Evolutionary conservation across 2,888 invertebrate species (phyloP), one percentile per base, ranked within the genome.

Genomic region (Germaria angustata): DNA sequence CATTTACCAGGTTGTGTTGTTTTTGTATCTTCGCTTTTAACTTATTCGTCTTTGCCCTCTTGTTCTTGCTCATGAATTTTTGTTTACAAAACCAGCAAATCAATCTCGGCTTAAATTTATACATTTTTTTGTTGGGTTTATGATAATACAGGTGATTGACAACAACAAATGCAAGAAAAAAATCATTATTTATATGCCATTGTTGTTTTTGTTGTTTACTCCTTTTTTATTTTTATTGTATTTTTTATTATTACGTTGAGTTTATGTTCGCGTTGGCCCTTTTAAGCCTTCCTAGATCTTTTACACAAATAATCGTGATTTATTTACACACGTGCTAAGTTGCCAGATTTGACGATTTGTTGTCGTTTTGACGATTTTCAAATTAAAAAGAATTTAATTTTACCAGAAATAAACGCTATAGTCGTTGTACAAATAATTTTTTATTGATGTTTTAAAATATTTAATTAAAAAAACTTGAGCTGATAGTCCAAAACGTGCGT

Each of bases 141-240:
- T 57, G 63, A 65, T 59, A 66, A 72, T 39, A 77, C 78, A 81
- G 81, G 78, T 81, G 78, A 81, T 69, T 73, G 55, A 49, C 63
- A 81, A 78, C 57, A 71, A 63, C 55, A 61, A 68, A 59, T 59
- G 32, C 32, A 41, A n/a, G n/a, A n/a, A n/a, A n/a, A 63, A 28
- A 20, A n/a, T 49, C 39, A 55, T 68, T 68, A 36, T 28, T 22
- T 53, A 22, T 41, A 59, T 44, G 20, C 22, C 15, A 22, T 13
- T 79, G 28, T 59, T 71, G 24, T 65, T 61, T n/a, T 51, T 28
- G 3, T 36, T 20, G 11, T 57, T 13, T n/a, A n/a, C n/a, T n/a
- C n/a, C n/a, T n/a, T n/a, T n/a, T 17, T 20, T 49, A 13, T 61
- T 8, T 32, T 53, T 22, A 32, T 36, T 46, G 8, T 2, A 13